Conservation (phyloP, 2,888 invertebrate genomes). For the Erebia ligea region DNA sequence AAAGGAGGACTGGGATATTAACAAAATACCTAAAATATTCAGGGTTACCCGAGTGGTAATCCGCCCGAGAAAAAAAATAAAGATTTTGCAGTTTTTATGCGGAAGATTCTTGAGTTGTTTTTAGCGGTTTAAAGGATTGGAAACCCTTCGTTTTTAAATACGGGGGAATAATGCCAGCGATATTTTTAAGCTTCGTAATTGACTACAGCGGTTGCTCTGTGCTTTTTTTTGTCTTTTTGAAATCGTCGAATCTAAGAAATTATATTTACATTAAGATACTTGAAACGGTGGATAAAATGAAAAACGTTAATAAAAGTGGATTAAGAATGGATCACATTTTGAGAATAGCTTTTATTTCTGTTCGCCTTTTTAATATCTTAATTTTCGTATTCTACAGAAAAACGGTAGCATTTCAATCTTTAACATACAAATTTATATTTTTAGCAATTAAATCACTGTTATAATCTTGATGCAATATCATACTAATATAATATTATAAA, state of each 20-base stretch:
- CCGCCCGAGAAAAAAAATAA: conserved; percentile 65
- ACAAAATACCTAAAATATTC: conserved; percentile 79
- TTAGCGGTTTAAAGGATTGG: conserved; percentile 75
- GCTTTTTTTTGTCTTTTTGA: conserved; percentile 56
- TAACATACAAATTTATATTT: not conserved
- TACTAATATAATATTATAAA: too few species aligned
- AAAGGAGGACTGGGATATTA: conserved; percentile 78
- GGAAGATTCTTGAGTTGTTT: conserved; percentile 73
- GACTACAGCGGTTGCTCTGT: conserved; percentile 63
- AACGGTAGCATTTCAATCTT: not conserved
- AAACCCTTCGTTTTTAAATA: conserved; percentile 67
- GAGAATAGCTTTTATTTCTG: conserved; percentile 47
- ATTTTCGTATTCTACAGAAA: conserved; percentile 1
- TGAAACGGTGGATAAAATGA: conserved; percentile 57
- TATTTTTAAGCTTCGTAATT: conserved; percentile 77
- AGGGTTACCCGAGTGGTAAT: conserved; percentile 75
- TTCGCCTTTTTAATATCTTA: conserved; percentile 36
- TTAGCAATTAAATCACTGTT: too few species aligned
- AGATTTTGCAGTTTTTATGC: conserved; percentile 68
- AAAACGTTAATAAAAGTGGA: conserved; percentile 63
- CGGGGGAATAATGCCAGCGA: conserved; percentile 65
- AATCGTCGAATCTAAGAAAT: conserved; percentile 58
- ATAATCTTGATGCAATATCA: too few species aligned
- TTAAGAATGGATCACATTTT: conserved; percentile 57
- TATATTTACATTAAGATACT: conserved; percentile 66